A percentile compares a stretch with the other conserved stretches of the same genome.
phyloP scores from a whole-genome alignment of 2,113 vertebrate genomes.

The Sturnus vulgaris region DNA sequence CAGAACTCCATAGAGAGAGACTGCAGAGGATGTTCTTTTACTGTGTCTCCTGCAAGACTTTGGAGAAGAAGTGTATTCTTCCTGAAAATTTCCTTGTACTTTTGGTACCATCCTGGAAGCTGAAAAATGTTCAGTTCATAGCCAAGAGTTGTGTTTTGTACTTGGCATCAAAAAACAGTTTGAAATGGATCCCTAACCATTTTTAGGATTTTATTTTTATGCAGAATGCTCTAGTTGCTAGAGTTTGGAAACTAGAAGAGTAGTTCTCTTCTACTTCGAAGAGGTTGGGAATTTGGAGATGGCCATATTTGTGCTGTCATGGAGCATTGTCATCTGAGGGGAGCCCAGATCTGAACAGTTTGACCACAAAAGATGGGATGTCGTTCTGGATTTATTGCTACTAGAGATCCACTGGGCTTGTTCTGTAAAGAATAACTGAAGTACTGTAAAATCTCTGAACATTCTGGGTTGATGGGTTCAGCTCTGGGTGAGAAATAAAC shows the following conservation, averaged over 20 bases:
- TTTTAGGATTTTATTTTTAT: not conserved
- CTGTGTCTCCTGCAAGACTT: not conserved
- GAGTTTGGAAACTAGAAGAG: not conserved
- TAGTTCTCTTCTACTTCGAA: not conserved
- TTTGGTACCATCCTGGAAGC: not conserved
- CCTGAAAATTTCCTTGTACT: not conserved
- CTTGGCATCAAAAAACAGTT: fast-evolving
- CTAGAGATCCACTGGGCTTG: not conserved
- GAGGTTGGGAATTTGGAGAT: not conserved
- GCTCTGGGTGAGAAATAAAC: not conserved
- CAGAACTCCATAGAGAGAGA: not conserved
- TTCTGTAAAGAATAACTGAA: not conserved
- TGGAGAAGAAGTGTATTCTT: not conserved
- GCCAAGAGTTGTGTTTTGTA: not conserved
- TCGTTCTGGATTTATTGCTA: not conserved
- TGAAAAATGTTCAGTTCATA: not conserved
- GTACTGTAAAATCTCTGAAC: not conserved
- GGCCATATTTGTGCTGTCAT: fast-evolving
- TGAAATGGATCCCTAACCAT: not conserved
- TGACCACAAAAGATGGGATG: fast-evolving
- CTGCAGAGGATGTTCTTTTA: not conserved
- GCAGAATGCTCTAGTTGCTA: not conserved
- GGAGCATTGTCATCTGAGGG: fast-evolving
- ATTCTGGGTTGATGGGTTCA: not conserved
- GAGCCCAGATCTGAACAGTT: not conserved